Base-by-base conservation (phyloP, 2,888 invertebrate genomes). In the Eubasilissa splendida region DNA sequence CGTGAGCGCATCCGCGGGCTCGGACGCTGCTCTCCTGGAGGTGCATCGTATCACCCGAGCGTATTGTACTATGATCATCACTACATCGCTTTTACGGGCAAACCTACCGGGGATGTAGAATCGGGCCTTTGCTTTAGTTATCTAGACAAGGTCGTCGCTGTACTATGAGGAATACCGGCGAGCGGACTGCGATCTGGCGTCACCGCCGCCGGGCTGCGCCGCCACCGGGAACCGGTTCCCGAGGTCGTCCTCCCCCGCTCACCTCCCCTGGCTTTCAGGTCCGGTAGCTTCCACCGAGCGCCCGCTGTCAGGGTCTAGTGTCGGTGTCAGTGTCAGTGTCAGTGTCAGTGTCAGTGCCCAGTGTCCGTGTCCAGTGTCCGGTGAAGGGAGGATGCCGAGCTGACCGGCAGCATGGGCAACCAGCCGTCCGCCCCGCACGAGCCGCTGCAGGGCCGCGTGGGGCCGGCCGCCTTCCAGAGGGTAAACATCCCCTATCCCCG, bases 401-500 rank as follows among this genome's bases (percentile, higher is more conserved):
- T 66, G 77, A n/a, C 58, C 22, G 42, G n/a, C 50, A 8, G 84
- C 85, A 96, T 95, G 96, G 96, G 96, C 86, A 96, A 96, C 88
- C 95, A 95, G 89, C 94, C 95, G 86, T 95, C 96, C 85, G 94
- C 95, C 86, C 92, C 93, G 85, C 96, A 96, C 89, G 95, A 95
- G 89, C 95, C 96, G 85, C 91, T 96, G 88, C 95, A 95, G 87
- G 93, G 92, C 84, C 90, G 90, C 85, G 88, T 90, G 83, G 90
- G 89, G 84, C 87, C 88, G 60, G 80, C 76, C 85, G 85, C 87
- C 68, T 75, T 81, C 60, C 77, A 78, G 65, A 77, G 81, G 77
- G 81, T 77, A 81, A 22, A 22, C 22, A 22, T 22, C 22, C 22
- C 59, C 52, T 68, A 68, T 4, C 42, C 14, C 42, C 53, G 33